phyloP scores from a whole-genome alignment of 2,888 invertebrate species.

The Priocnemis perturbator region DNA sequence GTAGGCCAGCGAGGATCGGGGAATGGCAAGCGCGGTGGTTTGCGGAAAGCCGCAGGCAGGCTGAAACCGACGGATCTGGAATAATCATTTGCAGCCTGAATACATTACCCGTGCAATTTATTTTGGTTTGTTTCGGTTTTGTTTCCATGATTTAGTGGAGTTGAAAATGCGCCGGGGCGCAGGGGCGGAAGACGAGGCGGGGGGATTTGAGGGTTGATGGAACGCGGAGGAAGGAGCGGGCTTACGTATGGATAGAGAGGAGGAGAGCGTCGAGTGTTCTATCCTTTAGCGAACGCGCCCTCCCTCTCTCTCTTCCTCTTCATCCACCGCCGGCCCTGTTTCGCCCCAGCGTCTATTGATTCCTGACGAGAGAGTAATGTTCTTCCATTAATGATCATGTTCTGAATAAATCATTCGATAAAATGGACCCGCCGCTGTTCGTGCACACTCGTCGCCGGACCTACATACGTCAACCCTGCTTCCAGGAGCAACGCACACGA shows the following conservation, averaged over 20 bases:
- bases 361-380: constrained; percentile 71
- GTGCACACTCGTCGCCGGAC: constrained; percentile 50
- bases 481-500: constrained; percentile 30
- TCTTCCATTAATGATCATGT: constrained; percentile 71
- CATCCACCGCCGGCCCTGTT: constrained; percentile 29
- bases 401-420: constrained; percentile 73
- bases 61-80: constrained; percentile 67
- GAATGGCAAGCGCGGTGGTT: constrained; percentile 61
- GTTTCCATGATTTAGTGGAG: constrained; percentile 67
- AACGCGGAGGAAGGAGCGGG: not conserved
- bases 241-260: constrained; percentile 1
- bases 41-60: constrained; percentile 67
- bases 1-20: constrained; percentile 42
- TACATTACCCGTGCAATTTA: constrained; percentile 71
- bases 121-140: constrained; percentile 70
- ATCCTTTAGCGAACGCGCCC: constrained; percentile 8
- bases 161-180: constrained; percentile 16
- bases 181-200: not conserved
- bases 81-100: constrained; percentile 73
- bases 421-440: constrained; percentile 66
- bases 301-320: constrained; percentile 26
- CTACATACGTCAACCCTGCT: constrained; percentile 42
- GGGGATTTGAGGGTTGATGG: not conserved
- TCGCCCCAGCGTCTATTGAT: constrained; percentile 66
- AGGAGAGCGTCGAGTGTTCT: constrained; percentile 18